These are phyloP conservation scores for Neelides folsomi DNA, from an alignment of 2,888 invertebrate species.

Conservation along the genomic window DNA sequence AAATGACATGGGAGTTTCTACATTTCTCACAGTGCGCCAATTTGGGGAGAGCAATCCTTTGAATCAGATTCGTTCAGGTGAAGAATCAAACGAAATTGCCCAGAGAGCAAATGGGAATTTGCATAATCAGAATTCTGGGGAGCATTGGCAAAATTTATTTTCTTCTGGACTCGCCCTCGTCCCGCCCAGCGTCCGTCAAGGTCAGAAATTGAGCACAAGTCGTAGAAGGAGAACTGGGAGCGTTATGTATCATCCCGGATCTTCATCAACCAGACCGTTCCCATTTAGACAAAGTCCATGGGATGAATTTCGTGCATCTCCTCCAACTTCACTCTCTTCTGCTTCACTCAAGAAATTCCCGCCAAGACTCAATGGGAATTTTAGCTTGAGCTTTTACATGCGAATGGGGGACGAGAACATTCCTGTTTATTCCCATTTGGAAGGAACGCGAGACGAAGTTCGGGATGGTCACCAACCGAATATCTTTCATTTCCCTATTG, in stretches of 20 bases:
- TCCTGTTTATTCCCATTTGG: slow-evolving; percentile 22
- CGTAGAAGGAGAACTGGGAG: neutral
- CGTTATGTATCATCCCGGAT: neutral
- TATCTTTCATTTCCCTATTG: slow-evolving; percentile 27
- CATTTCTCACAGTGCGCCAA: slow-evolving; percentile 22
- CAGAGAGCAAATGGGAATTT: no score
- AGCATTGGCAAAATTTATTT: slow-evolving; percentile 25
- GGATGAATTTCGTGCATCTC: neutral
- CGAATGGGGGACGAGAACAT: slow-evolving; percentile 25
- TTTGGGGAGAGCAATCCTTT: slow-evolving; percentile 4
- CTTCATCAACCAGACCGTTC: neutral
- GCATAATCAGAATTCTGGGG: no score
- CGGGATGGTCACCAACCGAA: slow-evolving; percentile 23
- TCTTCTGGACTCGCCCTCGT: slow-evolving; percentile 22
- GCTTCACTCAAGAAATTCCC: slow-evolving; percentile 7
- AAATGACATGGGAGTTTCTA: slow-evolving; percentile 22
- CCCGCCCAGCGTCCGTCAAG: slow-evolving; percentile 18
- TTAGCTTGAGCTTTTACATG: slow-evolving; percentile 21
- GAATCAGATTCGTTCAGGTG: neutral
- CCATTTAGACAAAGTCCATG: neutral
- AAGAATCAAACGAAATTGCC: neutral
- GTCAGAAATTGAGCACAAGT: slow-evolving; percentile 9
- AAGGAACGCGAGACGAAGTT: slow-evolving; percentile 5
- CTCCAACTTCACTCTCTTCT: neutral
- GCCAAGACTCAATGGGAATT: slow-evolving; percentile 16